Base-by-base conservation (phyloP, 2,797 vertebrate genomes). In the Phoxinus dragarum region DNA sequence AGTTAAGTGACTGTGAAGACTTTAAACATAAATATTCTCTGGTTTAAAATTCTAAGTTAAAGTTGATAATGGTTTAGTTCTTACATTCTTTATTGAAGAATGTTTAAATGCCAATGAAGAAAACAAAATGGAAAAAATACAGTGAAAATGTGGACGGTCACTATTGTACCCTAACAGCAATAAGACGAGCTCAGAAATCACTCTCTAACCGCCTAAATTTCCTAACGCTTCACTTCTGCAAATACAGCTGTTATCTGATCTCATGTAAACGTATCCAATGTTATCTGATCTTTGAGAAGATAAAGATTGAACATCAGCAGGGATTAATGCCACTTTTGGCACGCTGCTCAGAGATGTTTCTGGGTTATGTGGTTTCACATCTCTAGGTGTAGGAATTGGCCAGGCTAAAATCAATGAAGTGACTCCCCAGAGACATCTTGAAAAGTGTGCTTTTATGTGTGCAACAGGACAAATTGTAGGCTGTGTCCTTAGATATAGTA, bases 401-500 rank as follows among this genome's bases (percentile, higher is more conserved):
- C 10, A 49, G 31, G 21, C 31, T 71, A 42, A 77, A 79, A 78
- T 78, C 67, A 85, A 67, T 56, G 3, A 72, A 73, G 59, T 64
- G 31, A 31, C 23, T 67, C 56, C 66, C 21, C 23, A 52, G 67
- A 73, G 67, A 69, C 69, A 49, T 80, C 17, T 71, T 64, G 19
- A 19, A 81, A 79, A 74, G 44, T 67, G 56, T 49, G 76, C 5
- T 61, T 87, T 79, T 67, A 71, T 75, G 66, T 27, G 27, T 54
- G 61, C 49, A 66, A 56, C 38, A n/a, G 31, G 52, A 38, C 12
- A 84, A 75, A 78, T 31, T 84, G 86, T 56, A 36, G 56, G 2
- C 14, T 34, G 31, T 83, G 42, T 77, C 56, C 76, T 82, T 36
- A 31, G 12, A 76, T 66, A 23, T 27, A 44, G 66, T 27, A 56